Evolutionary conservation across 2,888 invertebrate species (phyloP).

Genomic region (Ligdia adustata): DNA sequence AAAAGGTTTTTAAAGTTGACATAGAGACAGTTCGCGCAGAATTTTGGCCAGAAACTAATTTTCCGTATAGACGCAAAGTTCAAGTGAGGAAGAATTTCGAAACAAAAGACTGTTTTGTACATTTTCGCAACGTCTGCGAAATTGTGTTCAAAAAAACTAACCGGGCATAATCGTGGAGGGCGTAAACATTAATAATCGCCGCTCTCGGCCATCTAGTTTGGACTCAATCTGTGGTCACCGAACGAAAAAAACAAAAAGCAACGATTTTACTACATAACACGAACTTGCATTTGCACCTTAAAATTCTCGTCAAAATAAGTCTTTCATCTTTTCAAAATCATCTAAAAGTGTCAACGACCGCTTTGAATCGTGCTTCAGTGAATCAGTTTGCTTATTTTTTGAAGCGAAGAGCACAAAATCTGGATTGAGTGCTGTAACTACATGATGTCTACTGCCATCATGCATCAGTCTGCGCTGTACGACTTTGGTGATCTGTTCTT

Average conservation of each 20-base stretch:
- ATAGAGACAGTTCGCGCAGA: constrained; percentile 76
- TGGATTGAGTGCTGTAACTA: constrained; percentile 77
- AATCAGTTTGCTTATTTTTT: constrained; percentile 68
- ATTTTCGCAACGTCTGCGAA: constrained; percentile 82
- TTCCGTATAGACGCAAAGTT: constrained; percentile 82
- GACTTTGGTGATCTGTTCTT: constrained; percentile 90
- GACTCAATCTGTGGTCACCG: constrained; percentile 75
- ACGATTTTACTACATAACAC: constrained; percentile 58
- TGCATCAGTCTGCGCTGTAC: constrained; percentile 89
- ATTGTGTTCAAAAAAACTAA: constrained; percentile 81
- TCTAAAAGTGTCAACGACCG: constrained; percentile 72
- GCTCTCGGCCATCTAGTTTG: constrained; percentile 78
- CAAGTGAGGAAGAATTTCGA: constrained; percentile 75
- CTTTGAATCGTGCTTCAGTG: constrained; percentile 72
- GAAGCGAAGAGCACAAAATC: constrained; percentile 60
- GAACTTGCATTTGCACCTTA: constrained; percentile 60
- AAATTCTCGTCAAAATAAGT: constrained; percentile 70
- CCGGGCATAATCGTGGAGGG: constrained; percentile 65
- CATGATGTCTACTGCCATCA: constrained; percentile 91
- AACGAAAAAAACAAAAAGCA: constrained; percentile 77
- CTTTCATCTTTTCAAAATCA: constrained; percentile 61
- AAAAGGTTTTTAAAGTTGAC: constrained; percentile 71
- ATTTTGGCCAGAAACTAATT: constrained; percentile 76
- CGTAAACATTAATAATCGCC: constrained; percentile 57
- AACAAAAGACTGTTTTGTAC: constrained; percentile 84